Base-by-base conservation (phyloP, 2,797 vertebrate species). In the Acipenser ruthenus region DNA sequence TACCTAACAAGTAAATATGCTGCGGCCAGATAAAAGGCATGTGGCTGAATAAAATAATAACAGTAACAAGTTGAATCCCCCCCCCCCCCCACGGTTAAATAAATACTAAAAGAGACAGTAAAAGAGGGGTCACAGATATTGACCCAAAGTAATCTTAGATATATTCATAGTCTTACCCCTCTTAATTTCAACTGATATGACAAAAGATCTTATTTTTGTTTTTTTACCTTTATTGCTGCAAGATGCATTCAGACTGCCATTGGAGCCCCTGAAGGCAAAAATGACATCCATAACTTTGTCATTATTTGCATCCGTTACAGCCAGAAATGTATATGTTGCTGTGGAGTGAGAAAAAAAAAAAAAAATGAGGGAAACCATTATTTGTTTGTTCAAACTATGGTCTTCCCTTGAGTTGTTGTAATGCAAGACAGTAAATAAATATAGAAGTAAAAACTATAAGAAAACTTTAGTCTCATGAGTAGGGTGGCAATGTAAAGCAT, bases 231-330 rank as follows among this genome's bases (percentile, higher is more conserved):
- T 75, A 23, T 75, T 75, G 2, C 65, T 10, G 60, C 95, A 98
- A 1, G 92, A 89, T 0, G 64, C 74, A 82, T 89, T 95, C 65
- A 59, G 71, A 64, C 68, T 84, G 75, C 75, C 66, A 0, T 83
- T 80, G 67, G 65, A 60, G 4, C 73, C 81, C 79, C 82, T 92
- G 72, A 93, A 80, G 67, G 91, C 86, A 68, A 98, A 92, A 69
- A 97, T 8, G 15, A 97, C 77, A 49, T 99, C 96, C 70, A 86
- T 86, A 67, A 98, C 89, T 72, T 86, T 90, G 86, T 99, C 95
- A 53, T 71, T 60, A 47, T 84, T 93, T 49, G 82, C 77, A 48
- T 94, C 84, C 69, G 88, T 82, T 67, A 90, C 8, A 1, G 82
- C 82, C 13, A 98, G 75, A 74, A 97, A 96, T 6, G 82, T 74